phyloP scores from a whole-genome alignment of 1,140 invertebrate genomes.

The Drosophila sproati region DNA sequence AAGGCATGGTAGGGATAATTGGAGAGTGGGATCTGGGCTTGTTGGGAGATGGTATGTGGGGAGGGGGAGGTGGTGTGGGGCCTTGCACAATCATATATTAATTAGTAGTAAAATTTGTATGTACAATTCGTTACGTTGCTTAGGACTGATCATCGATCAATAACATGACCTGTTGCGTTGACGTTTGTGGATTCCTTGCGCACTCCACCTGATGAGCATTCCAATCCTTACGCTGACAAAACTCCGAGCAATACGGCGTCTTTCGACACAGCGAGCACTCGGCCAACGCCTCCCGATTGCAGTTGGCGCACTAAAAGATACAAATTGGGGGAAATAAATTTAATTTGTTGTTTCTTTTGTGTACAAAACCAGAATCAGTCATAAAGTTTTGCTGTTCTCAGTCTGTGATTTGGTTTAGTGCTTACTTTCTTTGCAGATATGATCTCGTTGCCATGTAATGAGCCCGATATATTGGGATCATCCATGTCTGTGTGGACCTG shows the following conservation, averaged over 20 bases:
- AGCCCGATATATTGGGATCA: conserved; percentile 82
- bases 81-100: conserved; percentile 75
- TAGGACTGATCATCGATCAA: conserved; percentile 87
- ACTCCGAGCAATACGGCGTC: conserved; percentile 94
- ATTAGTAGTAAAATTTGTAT: conserved; percentile 83
- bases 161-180: conserved; percentile 88
- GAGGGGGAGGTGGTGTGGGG: conserved; percentile 3
- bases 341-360: neutral
- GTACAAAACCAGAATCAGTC: too few relatives aligned
- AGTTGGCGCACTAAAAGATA: conserved; percentile 91
- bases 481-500: conserved; percentile 87
- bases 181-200: conserved; percentile 86
- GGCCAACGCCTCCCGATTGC: conserved; percentile 92
- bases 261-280: conserved; percentile 93
- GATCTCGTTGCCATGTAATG: conserved; percentile 81
- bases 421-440: conserved; percentile 83
- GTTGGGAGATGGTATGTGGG: conserved; percentile 24
- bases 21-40: neutral
- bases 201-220: conserved; percentile 93
- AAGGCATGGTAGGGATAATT: conserved; percentile 43
- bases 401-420: neutral
- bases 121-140: conserved; percentile 81
- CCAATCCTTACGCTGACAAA: conserved; percentile 95
- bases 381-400: too few relatives aligned
- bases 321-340: neutral